Percentiles rank a stretch among this genome's conserved stretches.
Conservation (phyloP, 2,113 vertebrate species). For the Sciurus niger region DNA sequence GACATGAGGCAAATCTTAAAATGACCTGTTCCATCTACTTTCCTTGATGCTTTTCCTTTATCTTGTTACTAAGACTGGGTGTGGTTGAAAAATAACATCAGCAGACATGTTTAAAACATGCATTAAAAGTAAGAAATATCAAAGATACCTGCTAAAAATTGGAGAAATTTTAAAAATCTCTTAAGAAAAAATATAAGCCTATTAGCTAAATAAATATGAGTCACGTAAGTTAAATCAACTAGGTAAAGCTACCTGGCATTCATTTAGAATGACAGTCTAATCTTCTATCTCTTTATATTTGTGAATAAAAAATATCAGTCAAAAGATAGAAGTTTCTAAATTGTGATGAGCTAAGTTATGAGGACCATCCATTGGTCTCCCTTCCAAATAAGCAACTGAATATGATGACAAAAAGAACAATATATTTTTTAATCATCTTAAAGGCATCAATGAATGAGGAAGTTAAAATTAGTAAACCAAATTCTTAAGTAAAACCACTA, state of each 20-base stretch:
- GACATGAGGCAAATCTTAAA: background rate
- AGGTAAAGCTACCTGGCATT: background rate
- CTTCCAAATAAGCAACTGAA: constrained; percentile 5
- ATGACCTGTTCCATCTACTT: background rate
- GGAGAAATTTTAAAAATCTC: background rate
- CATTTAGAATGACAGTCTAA: background rate
- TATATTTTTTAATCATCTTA: background rate
- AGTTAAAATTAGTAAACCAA: background rate
- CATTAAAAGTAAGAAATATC: background rate
- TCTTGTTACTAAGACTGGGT: background rate
- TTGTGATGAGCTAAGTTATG: background rate
- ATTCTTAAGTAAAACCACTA: constrained; percentile 16
- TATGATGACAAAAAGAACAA: background rate
- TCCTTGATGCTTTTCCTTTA: background rate
- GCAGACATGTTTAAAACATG: background rate
- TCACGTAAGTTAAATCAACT: background rate
- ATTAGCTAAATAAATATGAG: background rate
- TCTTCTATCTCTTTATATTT: no score
- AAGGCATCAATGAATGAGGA: background rate
- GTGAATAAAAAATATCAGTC: background rate
- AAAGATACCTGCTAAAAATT: background rate
- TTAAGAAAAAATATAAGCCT: background rate
- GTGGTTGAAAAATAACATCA: background rate
- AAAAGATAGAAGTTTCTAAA: constrained; percentile 7
- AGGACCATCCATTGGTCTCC: background rate